These are phyloP conservation scores for Limnephilus lunatus DNA, from an alignment of 2,888 invertebrate species.

Conservation along the genomic window DNA sequence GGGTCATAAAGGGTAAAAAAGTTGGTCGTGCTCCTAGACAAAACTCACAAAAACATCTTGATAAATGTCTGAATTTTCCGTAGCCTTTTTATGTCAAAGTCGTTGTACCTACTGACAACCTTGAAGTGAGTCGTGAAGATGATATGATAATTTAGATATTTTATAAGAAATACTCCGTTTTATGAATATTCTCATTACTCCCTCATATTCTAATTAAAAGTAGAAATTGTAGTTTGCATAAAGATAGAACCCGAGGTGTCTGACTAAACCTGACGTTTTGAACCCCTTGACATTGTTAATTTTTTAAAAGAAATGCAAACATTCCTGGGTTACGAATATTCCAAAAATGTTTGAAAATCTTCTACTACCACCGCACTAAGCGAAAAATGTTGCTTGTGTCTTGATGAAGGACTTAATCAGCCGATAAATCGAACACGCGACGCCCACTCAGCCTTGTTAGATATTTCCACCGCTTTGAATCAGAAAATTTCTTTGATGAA, in stretches of 20 bases:
- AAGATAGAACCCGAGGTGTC: neutral
- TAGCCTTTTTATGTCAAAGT: neutral
- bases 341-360: too few species aligned
- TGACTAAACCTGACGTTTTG: neutral
- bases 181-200: neutral
- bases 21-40: neutral
- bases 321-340: too few species aligned
- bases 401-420: too few species aligned
- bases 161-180: neutral
- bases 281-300: neutral
- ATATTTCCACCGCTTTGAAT: neutral
- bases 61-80: neutral
- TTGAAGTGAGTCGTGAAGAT: neutral
- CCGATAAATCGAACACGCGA: too few species aligned
- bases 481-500: neutral
- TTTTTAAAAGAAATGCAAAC: too few species aligned
- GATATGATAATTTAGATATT: neutral
- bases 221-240: too few species aligned
- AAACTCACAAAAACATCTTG: neutral
- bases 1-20: neutral
- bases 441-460: too few species aligned
- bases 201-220: neutral
- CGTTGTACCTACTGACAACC: neutral
- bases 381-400: too few species aligned
- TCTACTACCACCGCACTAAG: too few species aligned